Percentiles rank a stretch among this genome's conserved stretches.
Conservation (phyloP, 2,797 vertebrate genomes). For the Aldrovandia affinis region DNA sequence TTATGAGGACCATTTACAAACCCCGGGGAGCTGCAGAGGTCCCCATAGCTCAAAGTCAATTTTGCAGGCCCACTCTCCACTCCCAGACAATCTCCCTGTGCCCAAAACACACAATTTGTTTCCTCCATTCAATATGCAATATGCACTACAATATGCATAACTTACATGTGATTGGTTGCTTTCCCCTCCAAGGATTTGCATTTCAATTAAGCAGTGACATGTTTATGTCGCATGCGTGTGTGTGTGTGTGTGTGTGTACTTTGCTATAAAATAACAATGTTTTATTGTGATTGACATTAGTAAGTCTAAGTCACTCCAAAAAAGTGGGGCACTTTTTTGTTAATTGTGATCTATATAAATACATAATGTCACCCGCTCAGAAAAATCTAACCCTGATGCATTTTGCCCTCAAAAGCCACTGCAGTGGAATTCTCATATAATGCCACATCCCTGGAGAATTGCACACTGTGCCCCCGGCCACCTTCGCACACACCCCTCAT, state of each 20-base stretch:
- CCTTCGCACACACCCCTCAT: not conserved
- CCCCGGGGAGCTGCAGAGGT: slow-evolving; percentile 61
- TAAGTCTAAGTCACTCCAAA: not conserved
- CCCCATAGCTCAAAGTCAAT: slow-evolving; percentile 64
- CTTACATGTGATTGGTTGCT: slow-evolving; percentile 22
- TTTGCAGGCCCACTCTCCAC: slow-evolving; percentile 41
- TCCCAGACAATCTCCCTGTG: slow-evolving; percentile 32
- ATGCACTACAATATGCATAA: not conserved
- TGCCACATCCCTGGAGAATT: not conserved
- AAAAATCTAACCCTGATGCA: not conserved
- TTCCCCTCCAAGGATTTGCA: slow-evolving; percentile 35
- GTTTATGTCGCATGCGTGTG: not conserved
- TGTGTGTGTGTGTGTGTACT: not conserved
- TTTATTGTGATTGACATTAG: not conserved
- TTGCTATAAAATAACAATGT: not conserved
- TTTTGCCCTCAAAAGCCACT: not conserved
- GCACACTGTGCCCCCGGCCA: not conserved
- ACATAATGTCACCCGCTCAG: not conserved
- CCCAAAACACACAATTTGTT: slow-evolving; percentile 36
- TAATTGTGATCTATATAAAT: slow-evolving; percentile 4
- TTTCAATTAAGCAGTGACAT: not conserved
- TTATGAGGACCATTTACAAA: slow-evolving; percentile 65
- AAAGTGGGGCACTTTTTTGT: not conserved
- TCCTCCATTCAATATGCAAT: slow-evolving; percentile 10
- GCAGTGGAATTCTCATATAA: not conserved